Evolutionary conservation across 2,113 vertebrate species (phyloP), one percentile per base, ranked within the genome.

Genomic region (Entelurus aequoreus): DNA sequence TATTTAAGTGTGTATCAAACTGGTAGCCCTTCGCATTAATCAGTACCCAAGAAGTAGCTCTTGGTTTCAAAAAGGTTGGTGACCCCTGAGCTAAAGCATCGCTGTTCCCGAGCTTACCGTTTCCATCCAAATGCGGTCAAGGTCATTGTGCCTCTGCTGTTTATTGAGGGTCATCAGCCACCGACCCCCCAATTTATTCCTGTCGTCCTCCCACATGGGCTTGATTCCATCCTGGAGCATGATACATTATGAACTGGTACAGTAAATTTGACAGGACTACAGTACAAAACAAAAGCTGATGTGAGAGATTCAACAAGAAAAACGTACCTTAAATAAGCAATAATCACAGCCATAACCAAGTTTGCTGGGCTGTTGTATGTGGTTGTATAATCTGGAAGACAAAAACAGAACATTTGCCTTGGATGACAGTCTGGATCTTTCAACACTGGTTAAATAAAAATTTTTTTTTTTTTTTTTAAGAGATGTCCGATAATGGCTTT

Each of bases 301-400:
- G 28, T 28, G 28, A 28, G 28, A 28, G 28, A 28, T 3, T 28
- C 1, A 28, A 28, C 28, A 28, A 28, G 8, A 6, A 15, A 15
- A 4, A 1, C 66, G 77, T 86, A 92, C 91, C 90, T 92, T 92
- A 86, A 92, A 92, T 85, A 92, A 90, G 79, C 87, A 88, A 75
- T 92, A 92, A 82, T 92, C 91, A 14, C 91, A 92, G 54, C 91
- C 91, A 71, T 79, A 90, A 51, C 85, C 88, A 37, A 92, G 87
- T 69, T 92, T 92, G 78, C 91, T 92, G 46, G 91, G 91, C 69
- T 92, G 89, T 68, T 92, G 91, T 91, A 91, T 92, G 73, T 92
- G 91, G 85, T 92, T 92, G 81, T 92, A 92, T 86, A 92, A 87
- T 69, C 91, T 92, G 79, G 2, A 77, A 68, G n/a, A 71, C n/a